phyloP scores from a whole-genome alignment of 2,888 invertebrate species.

The Zeuzera pyrina region DNA sequence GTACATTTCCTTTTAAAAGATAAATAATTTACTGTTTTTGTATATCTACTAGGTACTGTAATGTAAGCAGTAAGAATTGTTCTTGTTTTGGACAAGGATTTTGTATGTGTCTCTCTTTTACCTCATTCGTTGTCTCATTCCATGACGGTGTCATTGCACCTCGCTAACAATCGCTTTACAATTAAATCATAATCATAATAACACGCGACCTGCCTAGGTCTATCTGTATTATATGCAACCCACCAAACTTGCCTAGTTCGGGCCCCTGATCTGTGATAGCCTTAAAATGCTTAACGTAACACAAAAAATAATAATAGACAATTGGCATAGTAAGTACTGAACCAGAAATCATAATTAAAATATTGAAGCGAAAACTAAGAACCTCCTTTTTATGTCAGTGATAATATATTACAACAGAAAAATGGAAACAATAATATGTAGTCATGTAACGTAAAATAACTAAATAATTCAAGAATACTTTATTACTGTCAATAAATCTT shows the following conservation, averaged over 20 bases:
- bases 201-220: not conserved
- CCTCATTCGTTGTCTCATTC: constrained; percentile 4
- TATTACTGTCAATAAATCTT: not conserved
- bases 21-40: too few species aligned
- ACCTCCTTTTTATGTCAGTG: too few species aligned
- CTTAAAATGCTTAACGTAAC: too few species aligned
- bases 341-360: too few species aligned
- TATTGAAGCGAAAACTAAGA: too few species aligned
- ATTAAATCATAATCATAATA: constrained; percentile 17
- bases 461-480: not conserved
- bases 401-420: too few species aligned
- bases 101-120: constrained; percentile 19
- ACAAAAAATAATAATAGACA: too few species aligned
- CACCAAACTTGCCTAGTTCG: not conserved
- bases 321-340: too few species aligned
- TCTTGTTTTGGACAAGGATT: constrained; percentile 32
- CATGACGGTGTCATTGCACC: constrained; percentile 16
- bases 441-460: not conserved
- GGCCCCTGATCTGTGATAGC: too few species aligned
- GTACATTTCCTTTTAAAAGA: too few species aligned
- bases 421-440: not conserved
- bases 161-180: constrained; percentile 16
- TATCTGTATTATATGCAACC: not conserved
- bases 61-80: too few species aligned
- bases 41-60: too few species aligned